phyloP scores from a whole-genome alignment of 1,140 invertebrate species.

The Eubasilissa regina region DNA sequence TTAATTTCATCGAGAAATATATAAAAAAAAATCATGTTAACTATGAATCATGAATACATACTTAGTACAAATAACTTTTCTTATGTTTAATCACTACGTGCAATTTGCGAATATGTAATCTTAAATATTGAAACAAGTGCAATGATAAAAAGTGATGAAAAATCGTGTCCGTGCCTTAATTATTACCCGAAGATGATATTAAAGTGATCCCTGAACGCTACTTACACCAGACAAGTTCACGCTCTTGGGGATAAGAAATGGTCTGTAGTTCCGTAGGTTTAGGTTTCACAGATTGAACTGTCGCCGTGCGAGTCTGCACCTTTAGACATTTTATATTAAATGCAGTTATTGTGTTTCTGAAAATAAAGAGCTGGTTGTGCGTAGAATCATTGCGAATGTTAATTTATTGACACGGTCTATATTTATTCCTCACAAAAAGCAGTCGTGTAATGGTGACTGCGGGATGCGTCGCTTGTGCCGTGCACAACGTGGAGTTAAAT shows the following conservation, averaged over 20 bases:
- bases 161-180: conserved; percentile 51
- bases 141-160: conserved; percentile 50
- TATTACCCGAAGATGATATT: conserved; percentile 47
- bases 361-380: too few relatives aligned
- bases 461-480: not conserved
- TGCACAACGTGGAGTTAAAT: not conserved
- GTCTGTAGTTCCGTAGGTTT: too few relatives aligned
- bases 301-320: too few relatives aligned
- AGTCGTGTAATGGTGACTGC: not conserved
- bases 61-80: conserved; percentile 48
- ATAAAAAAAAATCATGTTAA: conserved; percentile 30
- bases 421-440: too few relatives aligned
- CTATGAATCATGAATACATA: conserved; percentile 38
- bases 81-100: conserved; percentile 49
- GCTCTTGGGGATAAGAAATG: too few relatives aligned
- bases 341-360: too few relatives aligned
- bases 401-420: too few relatives aligned
- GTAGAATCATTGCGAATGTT: too few relatives aligned
- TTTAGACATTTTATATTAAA: too few relatives aligned
- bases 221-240: too few relatives aligned
- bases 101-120: conserved; percentile 52
- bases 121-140: conserved; percentile 51
- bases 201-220: not conserved
- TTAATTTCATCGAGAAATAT: conserved; percentile 32
- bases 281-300: too few relatives aligned